A percentile compares a stretch with the other conserved stretches of the same genome.
Evolutionary conservation across 2,888 invertebrate genomes (phyloP).

Genomic region (Thecophora atra): DNA sequence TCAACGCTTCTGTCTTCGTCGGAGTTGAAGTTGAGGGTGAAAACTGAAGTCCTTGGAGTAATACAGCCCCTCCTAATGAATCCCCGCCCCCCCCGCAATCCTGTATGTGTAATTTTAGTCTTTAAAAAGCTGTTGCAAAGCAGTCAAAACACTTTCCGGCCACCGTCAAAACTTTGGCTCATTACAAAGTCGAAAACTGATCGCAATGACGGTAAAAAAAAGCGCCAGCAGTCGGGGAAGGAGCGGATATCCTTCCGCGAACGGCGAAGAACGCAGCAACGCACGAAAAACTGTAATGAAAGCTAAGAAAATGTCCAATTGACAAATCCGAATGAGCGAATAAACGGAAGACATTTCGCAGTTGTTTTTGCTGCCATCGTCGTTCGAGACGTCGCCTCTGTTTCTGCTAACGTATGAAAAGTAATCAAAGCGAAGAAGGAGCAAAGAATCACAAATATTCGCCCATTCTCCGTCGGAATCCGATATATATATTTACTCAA

Average conservation of each 20-base stretch:
- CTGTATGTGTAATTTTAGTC: background rate
- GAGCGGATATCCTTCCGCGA: conserved; percentile 46
- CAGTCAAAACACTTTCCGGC: conserved; percentile 21
- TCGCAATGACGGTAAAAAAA: conserved; percentile 2
- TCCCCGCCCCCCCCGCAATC: too few species aligned
- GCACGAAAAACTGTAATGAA: background rate
- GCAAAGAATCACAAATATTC: conserved; percentile 30
- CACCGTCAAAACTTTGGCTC: conserved; percentile 24
- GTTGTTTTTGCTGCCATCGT: background rate
- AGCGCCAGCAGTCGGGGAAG: conserved; percentile 10
- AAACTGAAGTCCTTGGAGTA: too few species aligned
- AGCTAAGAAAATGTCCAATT: background rate
- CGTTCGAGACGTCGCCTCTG: background rate
- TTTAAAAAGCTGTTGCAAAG: background rate
- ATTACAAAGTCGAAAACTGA: conserved; percentile 26
- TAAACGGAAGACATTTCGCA: conserved; percentile 20
- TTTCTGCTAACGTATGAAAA: conserved; percentile 9
- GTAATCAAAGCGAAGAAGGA: conserved; percentile 23
- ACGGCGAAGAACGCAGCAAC: conserved; percentile 19
- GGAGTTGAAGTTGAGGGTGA: too few species aligned
- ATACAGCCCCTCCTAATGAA: too few species aligned
- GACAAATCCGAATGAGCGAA: background rate
- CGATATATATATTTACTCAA: background rate
- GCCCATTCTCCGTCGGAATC: background rate
- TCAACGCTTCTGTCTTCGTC: too few species aligned